phyloP scores from a whole-genome alignment of 2,888 invertebrate genomes.

The Hypena proboscidalis region DNA sequence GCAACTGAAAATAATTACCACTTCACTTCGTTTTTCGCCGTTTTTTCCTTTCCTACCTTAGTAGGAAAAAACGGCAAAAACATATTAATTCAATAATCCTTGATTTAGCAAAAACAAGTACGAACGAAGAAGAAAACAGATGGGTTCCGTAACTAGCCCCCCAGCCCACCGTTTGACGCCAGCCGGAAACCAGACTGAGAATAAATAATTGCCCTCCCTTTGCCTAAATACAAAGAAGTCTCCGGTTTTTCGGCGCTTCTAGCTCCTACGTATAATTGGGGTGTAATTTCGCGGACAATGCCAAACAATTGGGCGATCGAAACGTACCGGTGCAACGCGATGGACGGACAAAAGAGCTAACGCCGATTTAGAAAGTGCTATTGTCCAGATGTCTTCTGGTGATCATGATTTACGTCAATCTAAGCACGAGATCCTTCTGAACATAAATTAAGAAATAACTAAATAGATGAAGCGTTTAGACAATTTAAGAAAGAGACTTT shows the following conservation, averaged over 20 bases:
- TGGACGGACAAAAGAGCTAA: constrained; percentile 60
- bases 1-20: too few relatives aligned
- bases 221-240: constrained; percentile 63
- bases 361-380: constrained; percentile 68
- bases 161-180: constrained; percentile 56
- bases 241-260: constrained; percentile 61
- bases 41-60: too few relatives aligned
- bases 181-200: constrained; percentile 67
- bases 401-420: constrained; percentile 72
- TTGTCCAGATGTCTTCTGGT: constrained; percentile 61
- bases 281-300: constrained; percentile 73
- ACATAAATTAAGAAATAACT: constrained; percentile 60
- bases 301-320: constrained; percentile 55
- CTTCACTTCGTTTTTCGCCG: too few relatives aligned
- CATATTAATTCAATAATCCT: background rate
- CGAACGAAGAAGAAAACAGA: constrained; percentile 40
- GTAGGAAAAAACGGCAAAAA: background rate
- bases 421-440: constrained; percentile 49
- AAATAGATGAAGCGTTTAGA: constrained; percentile 49
- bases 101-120: constrained; percentile 12
- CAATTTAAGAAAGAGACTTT: constrained; percentile 52
- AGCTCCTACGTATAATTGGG: constrained; percentile 71
- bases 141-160: constrained; percentile 51
- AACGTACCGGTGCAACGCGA: constrained; percentile 59
- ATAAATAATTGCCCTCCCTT: constrained; percentile 71